Conservation (phyloP, 2,888 invertebrate species). For the Ypsolopha sequella region DNA sequence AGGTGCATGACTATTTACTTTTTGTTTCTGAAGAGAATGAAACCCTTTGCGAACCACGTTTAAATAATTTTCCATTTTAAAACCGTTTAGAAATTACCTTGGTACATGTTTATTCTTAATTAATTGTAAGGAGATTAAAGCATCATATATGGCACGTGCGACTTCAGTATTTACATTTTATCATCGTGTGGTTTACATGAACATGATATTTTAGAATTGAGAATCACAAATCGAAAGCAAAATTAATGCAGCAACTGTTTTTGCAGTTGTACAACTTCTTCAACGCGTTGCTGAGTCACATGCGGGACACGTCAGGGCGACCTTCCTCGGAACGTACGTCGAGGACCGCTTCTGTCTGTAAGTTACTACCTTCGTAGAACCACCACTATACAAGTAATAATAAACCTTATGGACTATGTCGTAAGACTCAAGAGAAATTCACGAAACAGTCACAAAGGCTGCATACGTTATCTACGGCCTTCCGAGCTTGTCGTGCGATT, state of each 20-base stretch:
- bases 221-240: too few relatives aligned
- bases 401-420: not conserved
- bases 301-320: slow-evolving; percentile 77
- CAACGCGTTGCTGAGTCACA: slow-evolving; percentile 89
- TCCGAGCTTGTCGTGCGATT: not conserved
- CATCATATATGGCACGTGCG: too few relatives aligned
- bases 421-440: not conserved
- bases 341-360: slow-evolving; percentile 73
- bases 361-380: slow-evolving; percentile 19
- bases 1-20: too few relatives aligned
- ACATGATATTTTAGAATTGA: too few relatives aligned
- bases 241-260: not conserved
- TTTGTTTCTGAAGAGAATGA: too few relatives aligned
- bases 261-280: slow-evolving; percentile 93
- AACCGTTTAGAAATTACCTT: too few relatives aligned
- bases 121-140: too few relatives aligned
- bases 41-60: too few relatives aligned
- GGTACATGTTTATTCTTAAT: too few relatives aligned
- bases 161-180: too few relatives aligned
- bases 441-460: not conserved
- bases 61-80: too few relatives aligned
- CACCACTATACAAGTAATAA: not conserved
- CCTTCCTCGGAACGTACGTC: slow-evolving; percentile 74
- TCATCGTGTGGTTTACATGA: too few relatives aligned
- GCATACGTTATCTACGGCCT: not conserved